These are phyloP conservation scores for Agraylea sexmaculata DNA, from an alignment of 1,140 invertebrate species.

Conservation along the genomic window DNA sequence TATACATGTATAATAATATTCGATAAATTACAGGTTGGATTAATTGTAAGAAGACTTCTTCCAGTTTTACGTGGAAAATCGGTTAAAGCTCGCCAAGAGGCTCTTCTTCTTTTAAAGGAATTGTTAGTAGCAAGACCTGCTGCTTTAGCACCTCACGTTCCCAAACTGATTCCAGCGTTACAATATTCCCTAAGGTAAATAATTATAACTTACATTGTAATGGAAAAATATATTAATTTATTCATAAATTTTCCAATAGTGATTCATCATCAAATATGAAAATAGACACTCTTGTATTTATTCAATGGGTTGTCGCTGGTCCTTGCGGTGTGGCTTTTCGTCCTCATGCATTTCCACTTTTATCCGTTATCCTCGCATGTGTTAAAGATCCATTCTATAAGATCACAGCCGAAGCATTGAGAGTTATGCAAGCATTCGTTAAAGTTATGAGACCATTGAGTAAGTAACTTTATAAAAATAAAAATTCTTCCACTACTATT, in stretches of 20 bases:
- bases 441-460: conserved; percentile 86
- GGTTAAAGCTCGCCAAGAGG: conserved; percentile 84
- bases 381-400: conserved; percentile 96
- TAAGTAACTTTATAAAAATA: conserved; percentile 26
- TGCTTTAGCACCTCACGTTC: conserved; percentile 74
- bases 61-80: conserved; percentile 88
- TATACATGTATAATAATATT: background rate
- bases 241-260: conserved; percentile 50
- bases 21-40: conserved; percentile 39
- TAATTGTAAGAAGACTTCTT: conserved; percentile 79
- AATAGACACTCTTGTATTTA: conserved; percentile 90
- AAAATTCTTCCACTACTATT: background rate
- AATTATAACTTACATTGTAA: conserved; percentile 1
- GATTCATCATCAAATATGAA: conserved; percentile 97
- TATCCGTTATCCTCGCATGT: conserved; percentile 77
- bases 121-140: conserved; percentile 81
- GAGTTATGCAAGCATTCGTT: conserved; percentile 88
- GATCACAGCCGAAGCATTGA: conserved; percentile 88
- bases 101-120: conserved; percentile 83
- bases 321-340: conserved; percentile 50
- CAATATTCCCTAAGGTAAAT: conserved; percentile 68
- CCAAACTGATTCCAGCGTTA: conserved; percentile 77
- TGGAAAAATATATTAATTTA: background rate
- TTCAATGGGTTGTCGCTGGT: conserved; percentile 74
- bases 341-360: conserved; percentile 67